These are phyloP conservation scores for Myoxocephalus aenaeus DNA, from an alignment of 2,797 vertebrate species.

Conservation along the genomic window DNA sequence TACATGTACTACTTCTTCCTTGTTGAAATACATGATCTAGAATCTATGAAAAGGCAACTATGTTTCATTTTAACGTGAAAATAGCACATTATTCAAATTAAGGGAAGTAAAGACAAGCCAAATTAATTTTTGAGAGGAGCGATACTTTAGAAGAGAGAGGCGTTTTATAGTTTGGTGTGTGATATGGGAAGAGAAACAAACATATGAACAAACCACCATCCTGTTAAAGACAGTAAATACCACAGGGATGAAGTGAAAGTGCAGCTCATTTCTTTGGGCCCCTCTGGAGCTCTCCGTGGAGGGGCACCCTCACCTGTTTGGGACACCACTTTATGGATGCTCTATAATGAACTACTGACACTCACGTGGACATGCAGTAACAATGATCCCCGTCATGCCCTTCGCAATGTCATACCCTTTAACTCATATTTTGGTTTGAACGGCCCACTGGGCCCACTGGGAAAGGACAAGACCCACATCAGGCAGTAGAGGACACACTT, in stretches of 20 bases:
- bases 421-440: background rate
- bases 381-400: background rate
- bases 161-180: background rate
- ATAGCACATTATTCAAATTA: background rate
- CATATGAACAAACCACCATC: background rate
- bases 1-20: background rate
- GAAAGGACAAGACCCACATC: background rate
- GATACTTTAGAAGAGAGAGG: background rate
- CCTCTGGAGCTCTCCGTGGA: background rate
- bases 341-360: background rate
- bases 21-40: background rate
- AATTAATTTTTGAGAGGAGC: background rate
- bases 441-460: constrained; percentile 20
- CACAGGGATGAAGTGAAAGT: constrained; percentile 8
- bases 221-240: background rate
- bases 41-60: background rate
- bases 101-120: background rate
- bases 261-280: background rate
- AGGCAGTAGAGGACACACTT: background rate
- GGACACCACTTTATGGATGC: background rate
- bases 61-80: background rate
- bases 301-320: background rate
- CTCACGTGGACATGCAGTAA: background rate
- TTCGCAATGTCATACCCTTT: background rate
- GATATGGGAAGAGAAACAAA: background rate